Evolutionary conservation across 2,888 invertebrate species (phyloP).

Genomic region (Agriopis leucophaearia): DNA sequence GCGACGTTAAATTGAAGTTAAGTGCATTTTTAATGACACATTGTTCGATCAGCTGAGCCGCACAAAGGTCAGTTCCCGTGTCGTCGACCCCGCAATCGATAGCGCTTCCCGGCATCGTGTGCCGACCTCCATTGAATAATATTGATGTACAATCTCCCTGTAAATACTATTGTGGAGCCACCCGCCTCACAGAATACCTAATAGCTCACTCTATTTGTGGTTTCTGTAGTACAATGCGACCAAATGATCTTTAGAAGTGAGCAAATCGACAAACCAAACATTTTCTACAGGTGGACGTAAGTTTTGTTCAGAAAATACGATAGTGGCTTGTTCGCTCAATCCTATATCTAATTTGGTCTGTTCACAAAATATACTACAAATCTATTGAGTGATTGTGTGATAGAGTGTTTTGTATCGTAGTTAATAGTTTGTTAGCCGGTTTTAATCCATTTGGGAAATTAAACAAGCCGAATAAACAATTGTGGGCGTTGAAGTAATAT

Average conservation of each 20-base stretch:
- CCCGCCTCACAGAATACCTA: neutral
- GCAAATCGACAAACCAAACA: neutral
- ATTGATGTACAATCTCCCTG: constrained; percentile 53
- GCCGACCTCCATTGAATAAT: constrained; percentile 73
- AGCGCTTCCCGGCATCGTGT: constrained; percentile 77
- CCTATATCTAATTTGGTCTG: neutral
- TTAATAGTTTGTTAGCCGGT: neutral
- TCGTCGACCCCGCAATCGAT: constrained; percentile 83
- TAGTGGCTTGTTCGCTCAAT: neutral
- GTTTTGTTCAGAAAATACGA: neutral
- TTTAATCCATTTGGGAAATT: constrained; percentile 24
- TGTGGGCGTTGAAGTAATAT: constrained; percentile 21
- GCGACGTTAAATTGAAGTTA: constrained; percentile 19
- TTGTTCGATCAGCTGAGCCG: constrained; percentile 77
- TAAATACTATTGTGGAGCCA: constrained; percentile 33
- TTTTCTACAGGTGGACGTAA: neutral
- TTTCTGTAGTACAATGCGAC: neutral
- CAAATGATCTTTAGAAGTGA: neutral
- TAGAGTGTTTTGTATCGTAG: neutral
- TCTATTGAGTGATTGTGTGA: neutral
- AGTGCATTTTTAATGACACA: constrained; percentile 53
- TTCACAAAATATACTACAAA: neutral
- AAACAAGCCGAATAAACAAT: constrained; percentile 22
- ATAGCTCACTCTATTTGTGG: neutral
- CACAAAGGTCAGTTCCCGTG: constrained; percentile 84